A percentile compares a stretch with the other conserved stretches of the same genome.
phyloP scores from a whole-genome alignment of 2,113 vertebrate species.

The Bothrops jararaca region DNA sequence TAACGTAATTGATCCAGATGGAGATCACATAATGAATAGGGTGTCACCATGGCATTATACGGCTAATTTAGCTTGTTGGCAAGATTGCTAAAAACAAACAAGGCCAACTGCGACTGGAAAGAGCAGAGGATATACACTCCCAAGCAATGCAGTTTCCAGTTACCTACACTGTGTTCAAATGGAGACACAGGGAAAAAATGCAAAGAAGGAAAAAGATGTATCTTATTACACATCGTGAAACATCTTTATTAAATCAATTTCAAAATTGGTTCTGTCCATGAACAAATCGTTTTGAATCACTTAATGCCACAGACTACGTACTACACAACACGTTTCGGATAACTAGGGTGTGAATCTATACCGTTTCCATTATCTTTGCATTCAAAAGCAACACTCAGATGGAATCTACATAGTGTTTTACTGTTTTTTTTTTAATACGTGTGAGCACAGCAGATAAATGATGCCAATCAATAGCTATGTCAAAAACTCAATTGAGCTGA shows the following conservation, averaged over 20 bases:
- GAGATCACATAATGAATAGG: not conserved
- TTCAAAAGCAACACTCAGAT: not conserved
- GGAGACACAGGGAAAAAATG: not conserved
- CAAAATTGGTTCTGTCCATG: not conserved
- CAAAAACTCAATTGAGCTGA: not conserved
- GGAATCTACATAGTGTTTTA: not conserved
- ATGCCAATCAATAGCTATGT: not conserved
- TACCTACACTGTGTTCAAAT: not conserved
- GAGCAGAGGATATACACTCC: not conserved
- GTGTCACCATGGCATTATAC: not conserved
- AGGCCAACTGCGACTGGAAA: not conserved
- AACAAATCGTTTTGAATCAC: not conserved
- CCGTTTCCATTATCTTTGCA: not conserved
- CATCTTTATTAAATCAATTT: not conserved
- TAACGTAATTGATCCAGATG: not conserved
- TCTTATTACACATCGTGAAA: not conserved
- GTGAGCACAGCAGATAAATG: not conserved
- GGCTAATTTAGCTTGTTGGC: not conserved
- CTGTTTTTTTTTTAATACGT: not conserved
- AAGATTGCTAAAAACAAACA: not conserved
- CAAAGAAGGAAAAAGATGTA: not conserved
- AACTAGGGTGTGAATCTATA: not conserved
- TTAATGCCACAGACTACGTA: not conserved
- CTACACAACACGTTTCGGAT: not conserved
- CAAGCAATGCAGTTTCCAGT: not conserved